Conservation (phyloP, 2,797 vertebrate species). For the Serranus cabrilla region DNA sequence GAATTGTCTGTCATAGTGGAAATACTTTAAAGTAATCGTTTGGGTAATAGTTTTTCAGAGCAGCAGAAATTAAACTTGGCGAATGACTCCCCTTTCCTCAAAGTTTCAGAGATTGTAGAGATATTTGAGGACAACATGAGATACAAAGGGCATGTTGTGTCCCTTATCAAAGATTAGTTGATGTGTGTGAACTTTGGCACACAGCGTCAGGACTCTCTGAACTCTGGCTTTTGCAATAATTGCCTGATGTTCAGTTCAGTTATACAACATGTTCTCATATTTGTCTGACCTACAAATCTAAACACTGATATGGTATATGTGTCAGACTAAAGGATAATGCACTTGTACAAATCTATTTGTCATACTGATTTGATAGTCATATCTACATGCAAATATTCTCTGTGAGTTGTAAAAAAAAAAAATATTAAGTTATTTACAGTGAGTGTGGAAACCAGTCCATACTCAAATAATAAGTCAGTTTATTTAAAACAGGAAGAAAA, state of each 20-base stretch:
- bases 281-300: slow-evolving; percentile 52
- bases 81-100: background rate
- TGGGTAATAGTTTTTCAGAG: background rate
- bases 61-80: background rate
- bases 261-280: slow-evolving; percentile 66
- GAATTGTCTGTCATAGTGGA: background rate
- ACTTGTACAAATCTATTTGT: background rate
- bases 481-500: background rate
- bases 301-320: background rate
- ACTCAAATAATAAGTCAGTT: background rate
- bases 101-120: slow-evolving; percentile 6
- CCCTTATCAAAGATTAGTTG: slow-evolving; percentile 59
- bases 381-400: background rate
- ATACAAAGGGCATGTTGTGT: slow-evolving; percentile 20
- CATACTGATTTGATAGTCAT: background rate
- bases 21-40: background rate
- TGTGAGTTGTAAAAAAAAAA: background rate
- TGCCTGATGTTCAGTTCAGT: slow-evolving; percentile 50
- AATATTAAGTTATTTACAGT: background rate
- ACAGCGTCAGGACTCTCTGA: slow-evolving; percentile 59
- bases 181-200: slow-evolving; percentile 76
- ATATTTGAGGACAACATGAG: background rate
- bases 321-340: background rate
- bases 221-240: slow-evolving; percentile 66
- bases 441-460: background rate